Evolutionary conservation across 2,113 vertebrate genomes (phyloP).

Genomic region (Sander vitreus): DNA sequence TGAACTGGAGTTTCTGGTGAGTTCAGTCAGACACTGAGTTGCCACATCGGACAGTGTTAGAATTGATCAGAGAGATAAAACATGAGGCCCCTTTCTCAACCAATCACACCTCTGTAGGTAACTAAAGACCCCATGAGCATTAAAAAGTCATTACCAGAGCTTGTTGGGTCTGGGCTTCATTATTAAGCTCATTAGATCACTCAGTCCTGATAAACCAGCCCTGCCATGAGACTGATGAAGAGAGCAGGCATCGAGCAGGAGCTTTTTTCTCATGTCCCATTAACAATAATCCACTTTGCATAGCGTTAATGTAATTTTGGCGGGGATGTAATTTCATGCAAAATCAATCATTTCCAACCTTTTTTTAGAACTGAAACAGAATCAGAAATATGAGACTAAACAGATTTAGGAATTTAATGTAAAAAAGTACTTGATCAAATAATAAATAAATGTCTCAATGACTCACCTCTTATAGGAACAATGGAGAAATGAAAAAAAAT

Average conservation of each 20-base stretch:
- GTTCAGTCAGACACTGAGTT: background rate
- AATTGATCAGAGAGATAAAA: conserved; percentile 45
- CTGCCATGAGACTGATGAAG: conserved; percentile 67
- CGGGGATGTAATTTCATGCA: conserved; percentile 70
- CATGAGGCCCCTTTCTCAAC: conserved; percentile 22
- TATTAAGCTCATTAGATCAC: conserved; percentile 74
- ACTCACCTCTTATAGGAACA: conserved; percentile 46
- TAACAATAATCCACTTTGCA: conserved; percentile 79
- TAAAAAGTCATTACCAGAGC: conserved; percentile 70
- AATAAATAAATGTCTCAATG: conserved; percentile 37
- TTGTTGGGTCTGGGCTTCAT: conserved; percentile 67
- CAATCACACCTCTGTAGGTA: conserved; percentile 54
- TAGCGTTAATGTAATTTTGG: conserved; percentile 68
- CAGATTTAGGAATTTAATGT: conserved; percentile 39
- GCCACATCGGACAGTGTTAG: background rate
- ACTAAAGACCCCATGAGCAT: conserved; percentile 54
- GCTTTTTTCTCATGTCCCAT: conserved; percentile 68
- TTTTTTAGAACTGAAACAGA: conserved; percentile 56
- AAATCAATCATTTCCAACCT: conserved; percentile 67
- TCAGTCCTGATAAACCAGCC: conserved; percentile 52
- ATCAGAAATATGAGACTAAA: conserved; percentile 38
- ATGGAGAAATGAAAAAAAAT: conserved; percentile 48
- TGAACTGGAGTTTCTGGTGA: background rate
- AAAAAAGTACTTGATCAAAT: conserved; percentile 33
- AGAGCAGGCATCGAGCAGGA: conserved; percentile 44